Evolutionary conservation across 2,888 invertebrate species (phyloP).

Genomic region (Agrilus biguttatus): DNA sequence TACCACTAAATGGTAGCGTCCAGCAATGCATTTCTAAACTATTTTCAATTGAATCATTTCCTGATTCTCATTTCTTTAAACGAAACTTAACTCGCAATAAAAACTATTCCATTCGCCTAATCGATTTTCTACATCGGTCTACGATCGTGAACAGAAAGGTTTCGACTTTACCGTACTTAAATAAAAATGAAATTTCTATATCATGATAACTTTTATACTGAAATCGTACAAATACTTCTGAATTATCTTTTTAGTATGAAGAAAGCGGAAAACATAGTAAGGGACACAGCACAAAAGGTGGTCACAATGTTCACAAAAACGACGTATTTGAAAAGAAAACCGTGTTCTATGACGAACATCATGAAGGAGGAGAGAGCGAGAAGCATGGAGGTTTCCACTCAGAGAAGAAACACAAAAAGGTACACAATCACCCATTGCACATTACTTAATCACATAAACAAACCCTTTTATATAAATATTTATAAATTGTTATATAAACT

Average conservation of each 20-base stretch:
- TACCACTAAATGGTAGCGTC: too few relatives aligned
- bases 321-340: constrained; percentile 63
- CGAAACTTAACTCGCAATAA: neutral
- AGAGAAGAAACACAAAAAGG: constrained; percentile 36
- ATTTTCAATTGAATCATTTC: too few relatives aligned
- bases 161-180: too few relatives aligned
- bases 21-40: too few relatives aligned
- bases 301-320: constrained; percentile 59
- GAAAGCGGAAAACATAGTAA: constrained; percentile 37
- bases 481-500: constrained; percentile 7
- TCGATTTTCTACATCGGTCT: neutral
- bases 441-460: too few relatives aligned
- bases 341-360: constrained; percentile 62
- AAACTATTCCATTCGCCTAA: neutral
- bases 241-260: constrained; percentile 15
- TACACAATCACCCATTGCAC: constrained; percentile 8
- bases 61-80: neutral
- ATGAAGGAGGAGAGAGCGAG: constrained; percentile 50
- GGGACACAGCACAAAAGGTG: constrained; percentile 61
- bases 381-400: constrained; percentile 47
- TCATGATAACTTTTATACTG: neutral
- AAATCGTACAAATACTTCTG: neutral
- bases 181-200: neutral
- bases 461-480: neutral
- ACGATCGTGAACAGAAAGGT: too few relatives aligned